A percentile compares a stretch with the other conserved stretches of the same genome.
Evolutionary conservation across 2,888 invertebrate species (phyloP).

Genomic region (Teleiodes luculella): DNA sequence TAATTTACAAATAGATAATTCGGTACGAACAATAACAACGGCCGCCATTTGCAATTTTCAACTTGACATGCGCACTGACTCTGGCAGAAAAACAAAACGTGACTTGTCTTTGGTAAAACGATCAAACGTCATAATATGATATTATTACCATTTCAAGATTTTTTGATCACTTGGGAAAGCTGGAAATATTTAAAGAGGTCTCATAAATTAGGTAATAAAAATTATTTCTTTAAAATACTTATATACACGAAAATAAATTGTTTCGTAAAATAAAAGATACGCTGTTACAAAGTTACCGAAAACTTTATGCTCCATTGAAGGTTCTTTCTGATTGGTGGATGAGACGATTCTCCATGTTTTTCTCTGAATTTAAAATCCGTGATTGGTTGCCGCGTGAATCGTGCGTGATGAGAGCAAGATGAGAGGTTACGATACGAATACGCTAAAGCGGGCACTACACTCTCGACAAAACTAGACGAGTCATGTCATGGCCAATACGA

Average conservation of each 20-base stretch:
- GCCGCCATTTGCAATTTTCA: slow-evolving; percentile 98
- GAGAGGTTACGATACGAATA: too few relatives aligned
- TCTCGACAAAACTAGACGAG: too few relatives aligned
- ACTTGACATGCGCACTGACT: slow-evolving; percentile 85
- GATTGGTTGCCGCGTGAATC: slow-evolving; percentile 68
- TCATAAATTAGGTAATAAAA: slow-evolving; percentile 8
- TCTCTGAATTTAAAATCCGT: slow-evolving; percentile 42
- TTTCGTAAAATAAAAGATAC: slow-evolving; percentile 21
- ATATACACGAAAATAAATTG: too few relatives aligned
- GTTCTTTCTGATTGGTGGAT: slow-evolving; percentile 54
- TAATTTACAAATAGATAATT: slow-evolving; percentile 84
- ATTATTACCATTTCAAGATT: neutral
- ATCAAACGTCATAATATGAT: slow-evolving; percentile 23
- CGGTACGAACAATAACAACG: slow-evolving; percentile 99
- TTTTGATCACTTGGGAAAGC: too few relatives aligned
- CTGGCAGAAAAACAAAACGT: slow-evolving; percentile 67
- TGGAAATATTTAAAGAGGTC: neutral
- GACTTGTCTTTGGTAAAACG: slow-evolving; percentile 54
- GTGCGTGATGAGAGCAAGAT: slow-evolving; percentile 32
- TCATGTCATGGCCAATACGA: too few relatives aligned
- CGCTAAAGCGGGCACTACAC: too few relatives aligned
- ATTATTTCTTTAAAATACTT: too few relatives aligned
- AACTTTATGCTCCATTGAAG: slow-evolving; percentile 67
- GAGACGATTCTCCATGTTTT: slow-evolving; percentile 57
- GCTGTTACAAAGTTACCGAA: slow-evolving; percentile 47